Base-by-base conservation (phyloP, 2,113 vertebrate species). In the Theristicus caerulescens region DNA sequence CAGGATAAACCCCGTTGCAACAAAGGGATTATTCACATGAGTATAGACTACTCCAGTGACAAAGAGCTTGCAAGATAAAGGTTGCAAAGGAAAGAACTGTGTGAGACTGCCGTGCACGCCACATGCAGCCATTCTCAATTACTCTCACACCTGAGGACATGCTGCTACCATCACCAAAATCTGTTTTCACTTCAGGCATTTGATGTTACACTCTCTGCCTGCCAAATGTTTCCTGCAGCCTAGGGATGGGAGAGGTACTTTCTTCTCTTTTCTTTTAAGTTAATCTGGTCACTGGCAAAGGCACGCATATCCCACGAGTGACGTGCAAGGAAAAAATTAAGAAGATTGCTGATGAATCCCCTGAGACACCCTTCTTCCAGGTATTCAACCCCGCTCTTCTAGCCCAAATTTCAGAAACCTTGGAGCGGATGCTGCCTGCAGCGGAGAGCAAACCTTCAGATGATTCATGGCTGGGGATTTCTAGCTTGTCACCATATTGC, bases 391-490 rank as follows among this genome's bases (percentile, higher is more conserved):
- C 14, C 3, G 2, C 22, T 27, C 29, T 64, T 52, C 54, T 67
- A 64, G 61, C 21, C 46, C 29, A 88, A 59, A 81, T 77, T 93
- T 90, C 7, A 10, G 65, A 81, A 92, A 12, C 29, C 65, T 78
- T 64, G 51, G 36, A 86, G 59, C 9, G 6, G 51, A 80, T 70
- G 34, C 59, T 95, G 42, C 69, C 27, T 90, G 52, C 47, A 88
- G 13, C 12, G 8, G 29, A 88, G 51, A 87, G 51, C 13, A 95
- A 58, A 85, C 19, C 52, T 91, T 83, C 46, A 78, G 71, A 78
- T 74, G 54, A 94, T 81, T 84, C 82, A 52, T 74, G 31, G 44
- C 34, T 94, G 47, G 42, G 58, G 71, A 94, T 92, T 94, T 94
- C 59, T 86, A 81, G 59, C 55, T 77, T 88, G 55, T 92, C 82